Base-by-base conservation (phyloP, 2,797 vertebrate species). In the Pseudomugil tenellus region DNA sequence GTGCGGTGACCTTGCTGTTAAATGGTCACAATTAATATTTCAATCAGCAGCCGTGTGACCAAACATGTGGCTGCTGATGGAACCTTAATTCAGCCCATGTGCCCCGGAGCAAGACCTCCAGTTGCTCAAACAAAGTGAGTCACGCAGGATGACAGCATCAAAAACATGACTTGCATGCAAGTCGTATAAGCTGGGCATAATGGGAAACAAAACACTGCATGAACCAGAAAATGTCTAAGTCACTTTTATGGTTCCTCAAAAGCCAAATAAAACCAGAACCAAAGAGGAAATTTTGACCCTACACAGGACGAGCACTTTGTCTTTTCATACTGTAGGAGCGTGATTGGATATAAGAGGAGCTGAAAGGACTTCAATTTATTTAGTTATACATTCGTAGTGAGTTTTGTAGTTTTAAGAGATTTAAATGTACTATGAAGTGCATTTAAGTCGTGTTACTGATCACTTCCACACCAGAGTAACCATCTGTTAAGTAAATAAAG, bases 21-120 rank as follows among this genome's bases (percentile, higher is more conserved):
- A 76, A 70, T 57, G 69, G 67, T 78, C 59, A 67, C 52, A 39
- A 65, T 80, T 89, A 74, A 56, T 51, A 67, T 79, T 79, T 80
- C 58, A 34, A 82, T 68, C 62, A 54, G 65, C 58, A 53, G 51
- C 60, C 32, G 23, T 67, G 64, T 70, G 74, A 48, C 65, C 21
- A 29, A 76, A 61, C 76, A 79, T 48, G 46, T 9, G 17, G 64
- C 63, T 55, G 56, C 63, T 66, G 67, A 74, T 64, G 56, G 46
- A 76, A 62, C 66, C 59, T 74, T 76, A 72, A 72, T 68, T 72
- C 69, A 67, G 72, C 69, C 68, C 16, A 14, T 64, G 63, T 54
- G 70, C 59, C 74, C 58, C 11, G 51, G 48, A 81, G 80, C 72
- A 67, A 64, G 60, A 73, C n/a, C 72, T 76, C 57, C 59, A 73